Evolutionary conservation across 2,797 vertebrate species (phyloP), one percentile per base, ranked within the genome.

Genomic region (Argyrosomus regius): DNA sequence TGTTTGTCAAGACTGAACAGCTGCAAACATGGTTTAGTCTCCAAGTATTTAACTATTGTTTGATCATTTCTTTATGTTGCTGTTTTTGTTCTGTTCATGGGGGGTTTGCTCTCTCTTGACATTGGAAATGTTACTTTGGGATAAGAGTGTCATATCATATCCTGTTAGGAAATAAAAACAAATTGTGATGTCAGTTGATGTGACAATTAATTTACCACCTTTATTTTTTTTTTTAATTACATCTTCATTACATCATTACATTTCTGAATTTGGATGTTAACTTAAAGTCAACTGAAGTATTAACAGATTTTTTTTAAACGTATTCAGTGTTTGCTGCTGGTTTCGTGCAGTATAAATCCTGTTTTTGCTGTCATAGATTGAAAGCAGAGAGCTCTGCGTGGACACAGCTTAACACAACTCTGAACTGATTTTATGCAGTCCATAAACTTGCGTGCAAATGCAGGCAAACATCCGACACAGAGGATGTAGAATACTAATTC

Each of bases 81-180:
- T 31, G 20, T 71, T 68, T 41, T 76, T 78, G 12, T 75, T 70
- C 39, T 87, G 24, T 84, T 83, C 17, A n/a, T 63, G 31, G 45
- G 13, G 20, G 58, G 46, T 69, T 57, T 18, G 66, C 84, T 83
- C 63, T 81, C 53, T 77, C 35, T 13, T 70, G 31, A 85, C 67
- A 75, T 28, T 64, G 52, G 46, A 78, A 68, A 78, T 84, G 88
- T 89, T 92, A 79, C 72, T 84, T 72, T 76, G 50, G 53, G 26
- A 49, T 43, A 67, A 63, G 41, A 81, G 39, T 84, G 72, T 89
- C 45, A 58, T 58, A 73, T 89, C 72, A 64, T 80, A 71, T 90
- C 59, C 58, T 72, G 54, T 81, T 84, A 75, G 66, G 71, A 83
- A 94, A 94, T 94, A 89, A 93, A 94, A 66, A 85, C 10, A 78